Base-by-base conservation (phyloP, 2,113 vertebrate genomes). In the Cololabis saira region DNA sequence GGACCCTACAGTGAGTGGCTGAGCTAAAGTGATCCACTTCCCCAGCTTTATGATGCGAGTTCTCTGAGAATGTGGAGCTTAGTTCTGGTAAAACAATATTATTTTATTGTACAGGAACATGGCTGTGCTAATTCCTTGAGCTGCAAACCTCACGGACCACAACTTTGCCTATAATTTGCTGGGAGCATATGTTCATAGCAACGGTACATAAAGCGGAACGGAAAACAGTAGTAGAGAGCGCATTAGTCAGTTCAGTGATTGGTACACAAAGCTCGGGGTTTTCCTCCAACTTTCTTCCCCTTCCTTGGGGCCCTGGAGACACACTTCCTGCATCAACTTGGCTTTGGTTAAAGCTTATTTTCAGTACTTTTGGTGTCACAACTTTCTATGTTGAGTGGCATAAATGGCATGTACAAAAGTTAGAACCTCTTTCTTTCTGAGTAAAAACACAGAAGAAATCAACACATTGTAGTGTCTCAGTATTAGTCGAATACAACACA, bases 101-200 rank as follows among this genome's bases (percentile, higher is more conserved):
- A 87, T 88, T 88, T 91, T 90, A 92, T 91, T 91, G 89, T 89
- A 87, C 88, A 90, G 83, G 82, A 91, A 90, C 87, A 91, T n/a
- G 71, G 83, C 87, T 87, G 83, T 78, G 73, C 88, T 92, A 90
- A 89, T 91, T 89, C 87, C 78, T 92, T 83, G 66, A 81, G 90
- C 89, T 90, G 89, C 87, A 92, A 90, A 93, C 90, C 89, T 92
- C 91, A 90, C n/a, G 55, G 80, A 92, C 91, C 91, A 88, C 90
- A 92, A 80, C 89, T 87, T 87, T 88, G 91, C 82, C 90, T 92
- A 86, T 92, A 93, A 92, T 93, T 92, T 90, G 82, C 86, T 76
- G 73, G 80, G 76, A 91, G 87, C 82, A 83, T 89, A 92, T 89
- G 89, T 89, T 92, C 92, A 91, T 91, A 91, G 91, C 91, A 92